phyloP scores from a whole-genome alignment of 2,888 invertebrate species.

The Diarsia rubi region DNA sequence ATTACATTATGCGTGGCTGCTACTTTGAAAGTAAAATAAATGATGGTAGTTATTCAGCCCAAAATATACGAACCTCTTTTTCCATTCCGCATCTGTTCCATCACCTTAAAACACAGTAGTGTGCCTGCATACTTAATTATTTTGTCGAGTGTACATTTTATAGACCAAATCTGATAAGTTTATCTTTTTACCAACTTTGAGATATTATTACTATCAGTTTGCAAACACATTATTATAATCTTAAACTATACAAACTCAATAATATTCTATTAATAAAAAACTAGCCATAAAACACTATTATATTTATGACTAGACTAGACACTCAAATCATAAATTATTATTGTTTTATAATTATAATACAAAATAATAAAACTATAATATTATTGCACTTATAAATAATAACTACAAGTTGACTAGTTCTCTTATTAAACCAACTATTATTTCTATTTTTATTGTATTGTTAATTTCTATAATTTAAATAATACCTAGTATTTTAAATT shows the following conservation, averaged over 20 bases:
- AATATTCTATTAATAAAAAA: neutral
- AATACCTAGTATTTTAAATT: neutral
- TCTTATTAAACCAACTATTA: slow-evolving; percentile 29
- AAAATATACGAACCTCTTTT: neutral
- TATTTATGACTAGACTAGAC: slow-evolving; percentile 40
- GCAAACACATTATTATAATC: neutral
- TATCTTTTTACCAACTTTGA: neutral
- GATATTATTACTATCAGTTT: neutral
- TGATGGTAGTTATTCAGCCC: neutral
- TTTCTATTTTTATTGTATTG: neutral
- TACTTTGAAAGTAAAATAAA: neutral
- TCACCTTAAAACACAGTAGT: neutral
- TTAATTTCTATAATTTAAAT: slow-evolving; percentile 13
- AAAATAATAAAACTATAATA: slow-evolving; percentile 63
- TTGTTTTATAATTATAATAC: slow-evolving; percentile 47
- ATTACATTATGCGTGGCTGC: neutral
- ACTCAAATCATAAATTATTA: slow-evolving; percentile 36
- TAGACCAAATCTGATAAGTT: neutral
- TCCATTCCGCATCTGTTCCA: neutral
- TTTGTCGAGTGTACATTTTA: slow-evolving; percentile 7
- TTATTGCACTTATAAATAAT: slow-evolving; percentile 66
- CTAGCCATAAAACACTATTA: slow-evolving; percentile 9
- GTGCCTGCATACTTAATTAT: neutral
- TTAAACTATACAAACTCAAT: slow-evolving; percentile 34
- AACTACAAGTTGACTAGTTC: slow-evolving; percentile 39